These are phyloP conservation scores for Phrynocephalus versicolor DNA, from an alignment of 2,113 vertebrate species.

Conservation along the genomic window DNA sequence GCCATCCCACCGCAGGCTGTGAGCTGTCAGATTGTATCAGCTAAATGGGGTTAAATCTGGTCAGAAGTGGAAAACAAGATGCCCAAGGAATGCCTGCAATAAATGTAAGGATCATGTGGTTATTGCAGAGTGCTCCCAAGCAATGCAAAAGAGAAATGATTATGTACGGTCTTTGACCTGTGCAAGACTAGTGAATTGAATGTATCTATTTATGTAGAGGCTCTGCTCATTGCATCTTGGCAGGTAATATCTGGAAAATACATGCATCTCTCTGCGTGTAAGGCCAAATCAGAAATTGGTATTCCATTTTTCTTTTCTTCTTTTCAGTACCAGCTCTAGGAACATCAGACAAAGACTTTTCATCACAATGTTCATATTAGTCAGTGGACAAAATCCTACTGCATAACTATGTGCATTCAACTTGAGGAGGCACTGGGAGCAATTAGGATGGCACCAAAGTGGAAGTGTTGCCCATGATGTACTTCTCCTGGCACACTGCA, in stretches of 20 bases:
- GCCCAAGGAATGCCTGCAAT: neutral
- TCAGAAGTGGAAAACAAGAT: neutral
- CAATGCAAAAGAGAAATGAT: neutral
- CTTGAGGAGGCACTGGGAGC: no score
- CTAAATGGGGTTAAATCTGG: neutral
- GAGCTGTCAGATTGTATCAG: neutral
- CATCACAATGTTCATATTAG: no score
- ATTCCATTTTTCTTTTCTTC: neutral
- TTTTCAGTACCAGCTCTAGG: neutral
- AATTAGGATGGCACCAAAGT: no score
- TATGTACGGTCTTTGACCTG: neutral
- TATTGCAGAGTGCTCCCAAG: neutral
- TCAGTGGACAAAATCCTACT: no score
- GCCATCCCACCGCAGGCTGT: neutral
- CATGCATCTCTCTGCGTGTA: neutral
- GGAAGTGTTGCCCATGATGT: no score
- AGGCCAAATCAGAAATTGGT: neutral
- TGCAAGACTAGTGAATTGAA: neutral
- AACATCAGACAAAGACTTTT: no score
- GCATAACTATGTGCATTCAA: no score
- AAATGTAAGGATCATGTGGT: conserved; percentile 17
- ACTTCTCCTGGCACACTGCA: no score
- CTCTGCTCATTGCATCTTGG: neutral
- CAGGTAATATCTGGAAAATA: neutral
- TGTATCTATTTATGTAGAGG: neutral